Evolutionary conservation across 2,797 vertebrate genomes (phyloP), one percentile per base, ranked within the genome.

Genomic region (Limnodromus scolopaceus): DNA sequence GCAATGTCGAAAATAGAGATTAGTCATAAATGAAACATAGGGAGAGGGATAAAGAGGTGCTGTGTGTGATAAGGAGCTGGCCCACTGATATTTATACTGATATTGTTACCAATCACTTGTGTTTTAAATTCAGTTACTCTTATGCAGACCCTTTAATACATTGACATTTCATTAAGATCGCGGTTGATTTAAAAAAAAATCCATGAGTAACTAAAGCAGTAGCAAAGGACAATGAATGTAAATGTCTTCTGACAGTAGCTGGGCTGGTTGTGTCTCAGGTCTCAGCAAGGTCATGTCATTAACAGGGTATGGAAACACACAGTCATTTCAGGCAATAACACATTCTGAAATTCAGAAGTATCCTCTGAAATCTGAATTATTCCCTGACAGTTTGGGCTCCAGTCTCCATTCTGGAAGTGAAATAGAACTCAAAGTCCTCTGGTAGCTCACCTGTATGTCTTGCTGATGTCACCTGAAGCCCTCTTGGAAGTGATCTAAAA

Each of bases 1-100:
- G 58, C 36, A 90, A 68, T 38, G 68, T 84, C 90, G 77, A 71
- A 93, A 91, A 68, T 71, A 89, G 86, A 89, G 77, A 61, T 87
- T 48, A 71, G 34, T 95, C 30, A 45, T 70, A 94, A 92, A 93
- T 54, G 60, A 74, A 89, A 36, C 6, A 11, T 30, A 41, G 55
- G 19, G 66, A 88, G 27, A 58, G 48, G 51, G 25, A 48, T 78
- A 61, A 76, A 75, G 64, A 53, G 43, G 32, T 0, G 0, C 45
- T 5, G 2, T 78, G 10, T 79, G 34, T 58, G 68, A 87, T 87
- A 81, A 92, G 46, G 43, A 88, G 34, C 25, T 55, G 32, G 58
- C 93, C 48, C 12, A 6, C 34, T 91, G 57, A 64, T 93, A 71
- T 83, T 96, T 89, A 79, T 70, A 36, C 74, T 84, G 34, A 66